Base-by-base conservation (phyloP, 2,888 invertebrate genomes). In the Anoncus sp. region DNA sequence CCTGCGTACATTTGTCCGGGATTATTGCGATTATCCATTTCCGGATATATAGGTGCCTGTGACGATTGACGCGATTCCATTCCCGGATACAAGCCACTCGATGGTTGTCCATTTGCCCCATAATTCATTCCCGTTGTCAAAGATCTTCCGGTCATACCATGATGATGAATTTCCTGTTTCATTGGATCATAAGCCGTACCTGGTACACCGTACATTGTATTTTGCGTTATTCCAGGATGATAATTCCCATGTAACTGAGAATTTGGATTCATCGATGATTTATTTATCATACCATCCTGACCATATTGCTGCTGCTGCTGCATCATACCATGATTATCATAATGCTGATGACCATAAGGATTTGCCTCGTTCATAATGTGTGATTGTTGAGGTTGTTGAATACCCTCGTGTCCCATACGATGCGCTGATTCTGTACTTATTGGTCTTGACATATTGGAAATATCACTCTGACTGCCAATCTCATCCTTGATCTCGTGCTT, bases 401-500 rank as follows among this genome's bases (percentile, higher is more conserved):
- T 40, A 62, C 20, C 72, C 35, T 88, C 88, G 74, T 87, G 87
- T 20, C 83, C 79, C 31, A 86, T 80, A 53, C 86, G 84, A 73
- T 87, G 83, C 12, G 87, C 82, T 59, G 88, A 85, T 67, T 87
- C 85, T 6, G 84, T 84, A 57, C 86, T 86, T 22, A 87, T 86
- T 60, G 88, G 85, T 77, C 87, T 85, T 7, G 88, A 86, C 75
- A 87, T 81, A 51, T 85, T 88, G n/a, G 88, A 85, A 27, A 87
- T 75, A 20, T 90, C 89, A 69, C 85, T 87, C 55, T 88, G 88
- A 77, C 83, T 87, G 31, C 85, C 86, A 45, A 83, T 86, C 72
- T 91, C 90, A 45, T 91, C 90, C 53, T 90, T 91, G 4, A 90
- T 75, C 59, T 90, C 90, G 20, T 86, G 85, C 53, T 89, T 89